Evolutionary conservation across 2,888 invertebrate species (phyloP), one percentile per base, ranked within the genome.

Genomic region (Meandrusa payeni): DNA sequence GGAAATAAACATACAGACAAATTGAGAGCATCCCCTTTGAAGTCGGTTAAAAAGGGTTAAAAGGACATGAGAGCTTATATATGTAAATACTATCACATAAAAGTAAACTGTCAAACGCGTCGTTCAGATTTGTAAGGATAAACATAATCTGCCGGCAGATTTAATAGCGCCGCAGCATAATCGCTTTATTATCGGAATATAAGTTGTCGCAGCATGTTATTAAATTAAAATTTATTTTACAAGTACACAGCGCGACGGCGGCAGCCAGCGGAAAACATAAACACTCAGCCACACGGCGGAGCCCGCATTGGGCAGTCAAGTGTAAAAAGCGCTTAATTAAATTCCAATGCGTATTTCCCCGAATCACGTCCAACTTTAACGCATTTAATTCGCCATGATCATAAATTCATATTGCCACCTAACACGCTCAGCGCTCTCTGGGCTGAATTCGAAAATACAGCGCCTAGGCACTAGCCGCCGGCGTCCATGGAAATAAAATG

Each of bases 401-500:
- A 77, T 82, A 80, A 80, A 83, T 83, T 79, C 74, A 79, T 76
- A 77, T 76, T 75, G 72, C 74, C 67, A 71, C 62, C 78, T 78
- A 81, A 76, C 79, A 80, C 73, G 75, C 76, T 66, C 68, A 48
- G 52, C 54, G 67, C 55, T 66, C 68, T 59, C 68, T 60, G 67
- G n/a, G 57, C 64, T 73, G 75, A 73, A 82, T 81, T 74, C 65
- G 64, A 76, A 81, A 81, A 77, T 74, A 68, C 74, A 68, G 52
- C 52, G 58, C 53, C 64, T 57, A 57, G 54, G 27, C 55, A 54
- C 50, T 54, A 71, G 71, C 70, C 69, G 61, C 62, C 66, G 61
- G 52, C 69, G 69, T 66, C 75, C 72, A 68, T 76, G 72, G 71
- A 83, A 81, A 83, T 86, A 85, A 85, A 85, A 86, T 79, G 73